Conservation (phyloP, 2,113 vertebrate species). For the Lasiurus cinereus region DNA sequence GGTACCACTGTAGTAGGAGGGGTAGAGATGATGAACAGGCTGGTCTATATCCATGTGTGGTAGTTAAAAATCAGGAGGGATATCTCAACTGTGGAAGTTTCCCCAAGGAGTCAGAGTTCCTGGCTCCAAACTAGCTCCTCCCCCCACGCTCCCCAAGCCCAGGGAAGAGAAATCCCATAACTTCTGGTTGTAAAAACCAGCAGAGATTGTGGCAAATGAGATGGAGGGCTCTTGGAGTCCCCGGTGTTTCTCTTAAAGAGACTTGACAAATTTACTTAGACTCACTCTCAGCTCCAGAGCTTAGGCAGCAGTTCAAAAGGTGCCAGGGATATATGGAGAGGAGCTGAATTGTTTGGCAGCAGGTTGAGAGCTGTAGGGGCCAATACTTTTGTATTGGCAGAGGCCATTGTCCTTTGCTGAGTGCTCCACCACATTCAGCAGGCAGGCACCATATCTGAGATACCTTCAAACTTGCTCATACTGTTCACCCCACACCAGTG, state of each 20-base stretch:
- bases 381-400: too few relatives aligned
- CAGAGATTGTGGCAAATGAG: not conserved
- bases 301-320: not conserved
- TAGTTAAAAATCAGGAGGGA: not conserved
- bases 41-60: not conserved
- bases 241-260: not conserved
- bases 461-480: not conserved
- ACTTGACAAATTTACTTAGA: not conserved
- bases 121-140: not conserved
- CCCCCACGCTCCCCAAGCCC: not conserved
- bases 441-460: not conserved
- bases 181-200: not conserved
- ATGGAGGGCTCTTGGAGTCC: not conserved
- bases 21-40: not conserved
- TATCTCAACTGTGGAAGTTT: not conserved
- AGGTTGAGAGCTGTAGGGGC: not conserved
- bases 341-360: not conserved
- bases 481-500: not conserved
- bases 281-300: not conserved
- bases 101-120: not conserved
- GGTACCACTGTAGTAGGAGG: not conserved
- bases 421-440: not conserved
- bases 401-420: not conserved
- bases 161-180: not conserved
- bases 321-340: not conserved